Evolutionary conservation across 2,113 vertebrate genomes (phyloP).

Genomic region (Pterophyllum scalare): DNA sequence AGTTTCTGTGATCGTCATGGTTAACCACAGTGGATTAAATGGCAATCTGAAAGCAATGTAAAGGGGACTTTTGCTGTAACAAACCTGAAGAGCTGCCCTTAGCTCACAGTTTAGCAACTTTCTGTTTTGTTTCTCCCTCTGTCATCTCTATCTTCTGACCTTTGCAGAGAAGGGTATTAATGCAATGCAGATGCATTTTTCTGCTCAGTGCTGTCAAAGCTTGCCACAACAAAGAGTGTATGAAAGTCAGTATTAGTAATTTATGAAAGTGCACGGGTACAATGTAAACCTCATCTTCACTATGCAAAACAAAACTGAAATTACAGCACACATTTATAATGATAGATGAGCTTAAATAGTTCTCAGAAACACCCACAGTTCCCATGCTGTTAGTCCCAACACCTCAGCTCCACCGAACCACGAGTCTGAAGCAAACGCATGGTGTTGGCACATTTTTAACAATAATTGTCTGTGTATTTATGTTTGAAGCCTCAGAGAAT

Average conservation of each 20-base stretch:
- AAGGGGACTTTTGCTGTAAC: background rate
- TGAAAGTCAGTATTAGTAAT: background rate
- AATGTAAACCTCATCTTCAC: background rate
- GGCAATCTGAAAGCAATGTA: background rate
- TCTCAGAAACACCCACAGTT: background rate
- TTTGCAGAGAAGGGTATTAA: background rate
- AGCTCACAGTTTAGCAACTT: background rate
- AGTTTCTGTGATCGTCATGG: background rate
- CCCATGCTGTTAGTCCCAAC: background rate
- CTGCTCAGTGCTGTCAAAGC: background rate
- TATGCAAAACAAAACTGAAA: background rate
- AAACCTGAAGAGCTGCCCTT: background rate
- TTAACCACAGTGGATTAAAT: background rate
- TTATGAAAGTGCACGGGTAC: background rate
- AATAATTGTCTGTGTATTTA: background rate
- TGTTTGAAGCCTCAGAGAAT: conserved; percentile 87
- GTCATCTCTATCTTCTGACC: background rate
- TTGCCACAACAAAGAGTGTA: background rate
- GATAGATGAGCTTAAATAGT: background rate
- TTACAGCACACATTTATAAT: background rate
- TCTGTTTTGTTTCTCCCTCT: background rate
- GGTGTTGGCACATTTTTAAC: background rate
- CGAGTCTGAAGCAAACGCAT: background rate
- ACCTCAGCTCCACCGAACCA: background rate
- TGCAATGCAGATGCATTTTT: conserved; percentile 9